Base-by-base conservation (phyloP, 2,888 invertebrate genomes). In the Drosophila anomelani region DNA sequence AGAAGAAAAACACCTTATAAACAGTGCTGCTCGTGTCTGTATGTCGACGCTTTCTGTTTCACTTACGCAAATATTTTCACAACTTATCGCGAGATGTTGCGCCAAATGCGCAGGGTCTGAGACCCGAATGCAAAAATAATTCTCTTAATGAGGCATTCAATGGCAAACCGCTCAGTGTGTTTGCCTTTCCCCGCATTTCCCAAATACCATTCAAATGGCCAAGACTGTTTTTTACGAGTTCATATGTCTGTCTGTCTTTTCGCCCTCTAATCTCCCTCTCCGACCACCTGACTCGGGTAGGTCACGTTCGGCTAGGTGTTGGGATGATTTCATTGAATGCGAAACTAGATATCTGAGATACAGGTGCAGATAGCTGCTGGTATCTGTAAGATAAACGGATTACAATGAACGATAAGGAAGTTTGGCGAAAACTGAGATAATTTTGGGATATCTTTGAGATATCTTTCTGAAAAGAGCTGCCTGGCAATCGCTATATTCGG, bases 11-110 rank as follows among this genome's bases (percentile, higher is more conserved):
- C 41, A 47, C 56, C 55, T 46, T 43, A 51, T 73, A 61, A 44
- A 55, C 71, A 26, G 34, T 26, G 62, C 6, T 26, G n/a, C 29
- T 13, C 43, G 43, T 20, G 47, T 58, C 32, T 51, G 53, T 58
- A 51, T 36, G 63, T 71, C 79, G 85, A 41, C 69, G 79, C 88
- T 85, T 84, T 86, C 87, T 74, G 86, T 88, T 86, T 88, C 84
- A 76, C 72, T 80, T 80, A 84, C 81, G 58, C 60, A 88, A 88
- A 84, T 84, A 84, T 84, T 88, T 86, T 73, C 62, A 62, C 85
- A 86, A 84, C 75, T 88, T 84, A 84, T 84, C 84, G 55, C 60
- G 61, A 73, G 81, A 87, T 79, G 53, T 77, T 88, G 83, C 86
- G 85, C 63, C 81, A 78, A 87, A 76, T 67, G 79, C 64, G 76